phyloP scores from a whole-genome alignment of 2,888 invertebrate genomes.

The Anodontia alba region DNA sequence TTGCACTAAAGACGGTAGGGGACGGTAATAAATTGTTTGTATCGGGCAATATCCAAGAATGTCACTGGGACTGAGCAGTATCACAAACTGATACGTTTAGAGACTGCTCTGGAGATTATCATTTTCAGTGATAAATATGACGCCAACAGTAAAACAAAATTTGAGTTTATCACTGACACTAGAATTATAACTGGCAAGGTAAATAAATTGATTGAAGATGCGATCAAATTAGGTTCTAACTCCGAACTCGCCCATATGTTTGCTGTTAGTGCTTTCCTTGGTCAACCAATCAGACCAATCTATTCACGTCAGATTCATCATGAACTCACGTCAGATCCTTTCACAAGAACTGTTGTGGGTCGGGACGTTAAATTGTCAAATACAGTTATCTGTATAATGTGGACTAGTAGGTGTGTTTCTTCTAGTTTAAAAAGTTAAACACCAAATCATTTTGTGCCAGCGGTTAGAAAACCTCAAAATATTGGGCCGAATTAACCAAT shows the following conservation, averaged over 20 bases:
- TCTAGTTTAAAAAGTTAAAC: neutral
- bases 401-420: neutral
- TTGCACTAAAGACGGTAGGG: neutral
- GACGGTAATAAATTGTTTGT: slow-evolving; percentile 33
- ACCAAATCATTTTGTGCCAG: neutral
- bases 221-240: neutral
- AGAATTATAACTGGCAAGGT: slow-evolving; percentile 13
- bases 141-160: neutral
- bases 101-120: slow-evolving; percentile 18
- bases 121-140: neutral
- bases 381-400: neutral
- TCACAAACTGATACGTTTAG: slow-evolving; percentile 11
- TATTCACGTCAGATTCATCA: slow-evolving; percentile 3
- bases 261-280: slow-evolving; percentile 23
- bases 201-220: slow-evolving; percentile 2
- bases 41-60: slow-evolving; percentile 1
- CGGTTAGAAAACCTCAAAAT: too few species aligned
- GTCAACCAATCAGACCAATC: slow-evolving; percentile 5
- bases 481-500: neutral
- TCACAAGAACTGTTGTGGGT: neutral
- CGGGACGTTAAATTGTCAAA: neutral
- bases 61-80: neutral
- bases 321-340: slow-evolving; percentile 14
- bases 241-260: slow-evolving; percentile 27
- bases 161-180: slow-evolving; percentile 14